phyloP scores from a whole-genome alignment of 2,797 vertebrate genomes.

The Enteromius viviparus region DNA sequence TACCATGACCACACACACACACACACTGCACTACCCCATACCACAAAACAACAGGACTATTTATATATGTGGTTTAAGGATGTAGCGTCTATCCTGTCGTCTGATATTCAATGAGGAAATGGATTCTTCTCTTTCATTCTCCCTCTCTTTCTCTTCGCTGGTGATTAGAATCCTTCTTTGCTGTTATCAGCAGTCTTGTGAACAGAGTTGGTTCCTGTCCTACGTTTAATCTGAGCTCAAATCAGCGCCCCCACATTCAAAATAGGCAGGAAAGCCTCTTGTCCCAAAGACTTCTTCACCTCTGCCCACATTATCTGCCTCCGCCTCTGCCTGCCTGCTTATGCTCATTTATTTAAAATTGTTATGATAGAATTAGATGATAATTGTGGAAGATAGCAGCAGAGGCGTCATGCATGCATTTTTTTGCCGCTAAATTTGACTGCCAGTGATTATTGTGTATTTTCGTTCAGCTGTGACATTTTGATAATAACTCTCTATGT shows the following conservation, averaged over 20 bases:
- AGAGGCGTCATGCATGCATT: background rate
- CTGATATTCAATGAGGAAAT: slow-evolving; percentile 76
- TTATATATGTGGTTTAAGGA: slow-evolving; percentile 81
- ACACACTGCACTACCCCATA: slow-evolving; percentile 57
- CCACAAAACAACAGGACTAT: slow-evolving; percentile 72
- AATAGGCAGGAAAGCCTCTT: slow-evolving; percentile 23
- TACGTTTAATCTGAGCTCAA: slow-evolving; percentile 61
- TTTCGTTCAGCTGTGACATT: background rate
- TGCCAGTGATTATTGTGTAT: background rate
- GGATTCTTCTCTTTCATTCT: slow-evolving; percentile 58
- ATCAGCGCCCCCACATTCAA: slow-evolving; percentile 50
- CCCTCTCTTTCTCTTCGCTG: slow-evolving; percentile 47
- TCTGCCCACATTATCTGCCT: background rate
- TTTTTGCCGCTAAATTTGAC: background rate
- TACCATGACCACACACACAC: slow-evolving; percentile 39
- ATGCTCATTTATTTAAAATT: background rate
- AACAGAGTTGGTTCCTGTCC: slow-evolving; percentile 57
- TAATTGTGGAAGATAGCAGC: background rate
- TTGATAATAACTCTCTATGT: background rate
- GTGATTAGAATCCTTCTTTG: slow-evolving; percentile 50
- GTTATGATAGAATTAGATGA: background rate
- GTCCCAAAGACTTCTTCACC: background rate
- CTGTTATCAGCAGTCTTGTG: slow-evolving; percentile 60
- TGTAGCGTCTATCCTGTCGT: slow-evolving; percentile 72
- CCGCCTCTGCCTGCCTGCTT: background rate